phyloP scores from a whole-genome alignment of 1,140 invertebrate species.

The Helicoverpa zea region DNA sequence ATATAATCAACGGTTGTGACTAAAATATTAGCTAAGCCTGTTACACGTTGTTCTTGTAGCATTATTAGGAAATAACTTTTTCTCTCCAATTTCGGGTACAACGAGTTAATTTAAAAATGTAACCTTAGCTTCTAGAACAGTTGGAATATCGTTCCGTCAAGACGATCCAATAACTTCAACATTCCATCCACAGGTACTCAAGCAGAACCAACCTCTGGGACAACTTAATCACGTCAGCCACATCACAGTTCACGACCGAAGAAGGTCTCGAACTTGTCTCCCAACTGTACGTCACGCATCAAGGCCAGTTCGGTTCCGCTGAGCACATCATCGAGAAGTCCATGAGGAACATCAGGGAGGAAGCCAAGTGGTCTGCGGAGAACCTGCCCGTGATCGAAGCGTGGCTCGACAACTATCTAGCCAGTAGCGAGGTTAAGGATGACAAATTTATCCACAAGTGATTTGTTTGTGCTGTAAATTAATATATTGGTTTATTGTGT shows the following conservation, averaged over 20 bases:
- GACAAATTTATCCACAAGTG: slow-evolving; percentile 58
- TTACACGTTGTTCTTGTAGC: no score
- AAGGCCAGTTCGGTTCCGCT: slow-evolving; percentile 89
- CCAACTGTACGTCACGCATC: slow-evolving; percentile 87
- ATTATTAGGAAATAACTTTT: no score
- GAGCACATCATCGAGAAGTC: slow-evolving; percentile 90
- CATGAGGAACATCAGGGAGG: slow-evolving; percentile 89
- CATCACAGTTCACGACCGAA: slow-evolving; percentile 90
- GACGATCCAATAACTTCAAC: not conserved
- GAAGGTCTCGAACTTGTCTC: slow-evolving; percentile 90
- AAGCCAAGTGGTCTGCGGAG: slow-evolving; percentile 90
- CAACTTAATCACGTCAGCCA: slow-evolving; percentile 90
- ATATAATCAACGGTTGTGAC: no score
- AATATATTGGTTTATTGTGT: slow-evolving; percentile 20
- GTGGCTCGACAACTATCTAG: slow-evolving; percentile 89
- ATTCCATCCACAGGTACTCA: slow-evolving; percentile 86
- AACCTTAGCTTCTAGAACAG: no score
- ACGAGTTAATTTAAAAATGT: no score
- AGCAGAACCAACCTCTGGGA: slow-evolving; percentile 91
- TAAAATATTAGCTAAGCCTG: no score
- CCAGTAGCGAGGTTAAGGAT: slow-evolving; percentile 60
- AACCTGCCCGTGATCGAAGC: slow-evolving; percentile 90
- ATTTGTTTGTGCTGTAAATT: slow-evolving; percentile 31
- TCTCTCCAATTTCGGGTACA: no score
- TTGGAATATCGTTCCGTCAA: no score